phyloP scores from a whole-genome alignment of 1,140 invertebrate species.

The Psix sp. region DNA sequence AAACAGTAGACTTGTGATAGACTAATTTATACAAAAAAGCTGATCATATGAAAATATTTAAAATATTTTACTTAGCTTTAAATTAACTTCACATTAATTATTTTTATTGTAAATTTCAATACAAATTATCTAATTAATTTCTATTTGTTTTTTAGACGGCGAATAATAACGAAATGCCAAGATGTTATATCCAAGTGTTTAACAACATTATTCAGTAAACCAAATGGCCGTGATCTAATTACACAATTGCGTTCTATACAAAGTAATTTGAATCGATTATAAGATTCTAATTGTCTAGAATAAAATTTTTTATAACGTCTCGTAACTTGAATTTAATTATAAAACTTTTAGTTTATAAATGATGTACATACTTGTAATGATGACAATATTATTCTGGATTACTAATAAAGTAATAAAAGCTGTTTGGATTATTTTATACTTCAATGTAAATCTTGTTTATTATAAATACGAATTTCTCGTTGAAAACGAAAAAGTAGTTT shows the following conservation, averaged over 20 bases:
- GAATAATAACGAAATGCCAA: slow-evolving; percentile 81
- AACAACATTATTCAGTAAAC: slow-evolving; percentile 82
- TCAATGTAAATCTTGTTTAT: not conserved
- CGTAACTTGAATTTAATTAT: slow-evolving; percentile 23
- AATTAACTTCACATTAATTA: no score
- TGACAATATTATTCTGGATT: slow-evolving; percentile 32
- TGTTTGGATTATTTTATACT: slow-evolving; percentile 12
- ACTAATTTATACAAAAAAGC: no score
- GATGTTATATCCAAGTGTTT: slow-evolving; percentile 83
- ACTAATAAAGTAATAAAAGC: slow-evolving; percentile 28
- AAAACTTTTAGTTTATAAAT: slow-evolving; percentile 23
- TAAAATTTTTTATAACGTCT: slow-evolving; percentile 29
- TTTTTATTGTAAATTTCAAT: not conserved
- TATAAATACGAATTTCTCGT: slow-evolving; percentile 1
- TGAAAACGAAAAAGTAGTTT: no score
- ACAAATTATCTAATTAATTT: not conserved
- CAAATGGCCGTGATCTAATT: slow-evolving; percentile 79
- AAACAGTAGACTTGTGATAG: no score
- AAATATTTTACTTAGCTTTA: no score
- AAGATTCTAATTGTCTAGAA: slow-evolving; percentile 52
- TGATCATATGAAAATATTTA: no score
- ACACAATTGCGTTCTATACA: slow-evolving; percentile 77
- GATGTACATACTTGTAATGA: slow-evolving; percentile 42
- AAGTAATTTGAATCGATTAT: slow-evolving; percentile 73
- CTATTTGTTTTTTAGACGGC: slow-evolving; percentile 75